phyloP scores from a whole-genome alignment of 2,888 invertebrate genomes.

The Polylopha cassiicola region DNA sequence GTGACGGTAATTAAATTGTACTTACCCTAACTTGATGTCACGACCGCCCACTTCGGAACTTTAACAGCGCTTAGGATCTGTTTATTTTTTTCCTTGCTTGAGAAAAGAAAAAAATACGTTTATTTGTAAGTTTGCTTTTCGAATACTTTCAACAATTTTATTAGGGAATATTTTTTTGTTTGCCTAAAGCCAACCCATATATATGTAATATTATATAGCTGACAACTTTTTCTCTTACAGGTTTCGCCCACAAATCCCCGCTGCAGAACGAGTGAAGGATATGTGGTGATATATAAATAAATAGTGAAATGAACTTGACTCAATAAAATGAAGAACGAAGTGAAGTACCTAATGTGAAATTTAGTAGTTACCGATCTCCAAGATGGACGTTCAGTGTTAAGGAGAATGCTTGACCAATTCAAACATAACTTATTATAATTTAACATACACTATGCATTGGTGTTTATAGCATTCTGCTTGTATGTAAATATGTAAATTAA shows the following conservation, averaged over 20 bases:
- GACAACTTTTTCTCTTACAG: constrained; percentile 38
- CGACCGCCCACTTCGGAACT: no score
- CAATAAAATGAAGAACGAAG: constrained; percentile 11
- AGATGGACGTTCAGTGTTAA: constrained; percentile 11
- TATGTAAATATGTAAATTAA: constrained; percentile 68
- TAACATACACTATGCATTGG: no score
- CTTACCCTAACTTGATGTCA: no score
- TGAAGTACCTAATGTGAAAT: constrained; percentile 17
- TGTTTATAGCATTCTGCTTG: constrained; percentile 10
- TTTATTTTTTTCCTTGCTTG: no score
- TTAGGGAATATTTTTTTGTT: no score
- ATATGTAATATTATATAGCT: no score
- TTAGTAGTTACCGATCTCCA: constrained; percentile 24
- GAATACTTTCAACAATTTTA: no score
- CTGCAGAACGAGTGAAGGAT: constrained; percentile 72
- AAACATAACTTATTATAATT: background rate
- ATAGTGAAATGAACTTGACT: constrained; percentile 3
- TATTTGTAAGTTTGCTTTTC: no score
- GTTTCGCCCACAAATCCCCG: constrained; percentile 68
- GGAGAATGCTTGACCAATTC: constrained; percentile 3
- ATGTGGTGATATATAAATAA: constrained; percentile 68
- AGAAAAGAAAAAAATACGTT: no score
- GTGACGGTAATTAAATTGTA: no score
- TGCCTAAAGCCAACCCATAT: no score
- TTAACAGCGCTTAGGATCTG: no score